Base-by-base conservation (phyloP, 1,140 invertebrate genomes). In the Drosophila nigromelanica region DNA sequence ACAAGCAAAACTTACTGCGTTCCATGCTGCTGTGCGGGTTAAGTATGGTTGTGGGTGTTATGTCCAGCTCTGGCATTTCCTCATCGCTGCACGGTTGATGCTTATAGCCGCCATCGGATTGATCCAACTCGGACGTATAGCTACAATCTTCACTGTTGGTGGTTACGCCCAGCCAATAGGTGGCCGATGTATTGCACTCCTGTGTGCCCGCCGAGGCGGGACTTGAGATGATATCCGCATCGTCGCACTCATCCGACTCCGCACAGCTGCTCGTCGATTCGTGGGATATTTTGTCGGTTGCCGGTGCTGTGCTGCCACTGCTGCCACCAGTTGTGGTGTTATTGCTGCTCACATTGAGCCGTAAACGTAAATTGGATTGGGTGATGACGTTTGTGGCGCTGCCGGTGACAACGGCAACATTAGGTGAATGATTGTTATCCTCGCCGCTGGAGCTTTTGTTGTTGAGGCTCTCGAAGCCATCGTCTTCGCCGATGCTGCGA, bases 391-490 rank as follows among this genome's bases (percentile, higher is more conserved):
- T 14, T 35, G 79, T 35, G 24, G 47, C 1, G 39, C 30, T 60
- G 27, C 5, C 12, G 35, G 43, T 15, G 39, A 12, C 12, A 15
- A 37, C 2, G 33, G 35, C 50, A 4, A 54, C 39, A 55, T 76
- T 83, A 55, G 68, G 85, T 10, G 87, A 74, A 63, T 89, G 91
- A 35, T 93, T 92, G 50, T 87, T 87, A 68, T 93, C 93, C 83
- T 94, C 94, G 52, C 95, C 95, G 91, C 96, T 95, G 1, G 96
- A 96, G 70, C 95, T 95, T 89, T 96, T 96, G 12, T 96, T 95
- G 89, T 96, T 96, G n/a, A 97, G 92, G 89, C 96, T 97, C 92
- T 97, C 96, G 91, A 97, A 97, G 12, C 96, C 96, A 92, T 97
- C 96, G 85, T 97, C 96, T 47, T 96, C 96, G 61, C 90, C 91